Base-by-base conservation (phyloP, 2,113 vertebrate species). In the Tretioscincus oriximinensis region DNA sequence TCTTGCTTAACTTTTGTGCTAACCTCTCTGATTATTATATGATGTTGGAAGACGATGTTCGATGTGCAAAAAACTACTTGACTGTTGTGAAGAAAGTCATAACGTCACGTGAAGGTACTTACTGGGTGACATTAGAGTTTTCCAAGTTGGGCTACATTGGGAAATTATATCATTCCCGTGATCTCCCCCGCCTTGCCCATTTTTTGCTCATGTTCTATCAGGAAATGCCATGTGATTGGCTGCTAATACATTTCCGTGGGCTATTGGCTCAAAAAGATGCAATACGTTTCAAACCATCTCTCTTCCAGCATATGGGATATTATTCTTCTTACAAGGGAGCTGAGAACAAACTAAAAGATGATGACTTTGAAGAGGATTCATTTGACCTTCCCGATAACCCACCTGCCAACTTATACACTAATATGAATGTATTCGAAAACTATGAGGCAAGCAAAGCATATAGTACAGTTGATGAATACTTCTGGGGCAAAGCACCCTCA, bases 141-240 rank as follows among this genome's bases (percentile, higher is more conserved):
- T 99, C 98, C 82, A 99, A 99, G 89, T 94, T 99, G 86, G 98
- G 98, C 1, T 99, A 99, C 92, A 99, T 99, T 73, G 98, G 98
- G 86, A 99, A 99, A 86, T 95, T 99, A 66, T 99, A 99, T 92
- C 95, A 96, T 66, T 95, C 96, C 71, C 93, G 92, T 77, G 96
- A 96, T 77, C 96, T 99, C 69, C 97, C 97, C 7, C 96, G 98
- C 1, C 81, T 99, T 89, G 98, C 98, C 21, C 97, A 98, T 84
- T 99, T 99, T 95, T 94, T 99, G 87, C 93, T 99, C 92, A 99
- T 99, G 98, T 99, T 99, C 93, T 99, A 99, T 95, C 98, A 99
- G 93, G 98, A 99, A 92, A 99, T 99, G 98, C 98, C 98, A 91
- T 99, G 98, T 0, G 98, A 99, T 85, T 99, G 98, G 98, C 91